Base-by-base conservation (phyloP, 2,888 invertebrate species). In the Endotricha flammealis region DNA sequence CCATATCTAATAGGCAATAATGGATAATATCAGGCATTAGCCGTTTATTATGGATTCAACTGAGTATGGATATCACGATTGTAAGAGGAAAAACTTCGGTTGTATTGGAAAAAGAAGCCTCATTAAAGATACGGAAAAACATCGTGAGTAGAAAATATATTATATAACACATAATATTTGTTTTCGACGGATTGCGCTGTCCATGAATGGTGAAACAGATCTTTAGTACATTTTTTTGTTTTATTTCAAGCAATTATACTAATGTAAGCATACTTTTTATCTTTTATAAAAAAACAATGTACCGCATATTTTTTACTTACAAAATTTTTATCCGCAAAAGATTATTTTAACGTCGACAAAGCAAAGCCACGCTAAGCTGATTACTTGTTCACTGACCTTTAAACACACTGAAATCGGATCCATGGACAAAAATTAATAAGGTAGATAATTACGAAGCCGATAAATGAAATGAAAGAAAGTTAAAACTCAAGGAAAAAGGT, bases 381-480 rank as follows among this genome's bases (percentile, higher is more conserved):
- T 71, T 70, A 70, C 50, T 46, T 60, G 61, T 51, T 42, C 59
- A 36, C 45, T 65, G 65, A 67, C 65, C 65, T 67, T 67, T 62
- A 52, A 59, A 64, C 53, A 56, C 53, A 41, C 45, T 35, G 60
- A 59, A 62, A 64, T 60, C 55, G 57, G 60, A 66, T 56, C 58
- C 48, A 40, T 49, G 48, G 54, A 54, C 48, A 48, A 58, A 54
- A 61, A 63, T 59, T 61, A 59, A 58, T 55, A 64, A 59, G 50
- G 43, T 44, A 55, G 50, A 50, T 54, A 57, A 62, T 68, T 56
- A 57, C 55, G 44, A 42, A 42, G 33, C 39, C 44, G 41, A 50
- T 50, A 53, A 57, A 52, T 42, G 32, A 41, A 45, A 42, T 38
- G 34, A 17, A 20, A 16, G 1, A 17, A 30, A 30, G 6, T 16